A percentile compares a stretch with the other conserved stretches of the same genome.
phyloP scores from a whole-genome alignment of 2,888 invertebrate species.

The Athrips mouffetella region DNA sequence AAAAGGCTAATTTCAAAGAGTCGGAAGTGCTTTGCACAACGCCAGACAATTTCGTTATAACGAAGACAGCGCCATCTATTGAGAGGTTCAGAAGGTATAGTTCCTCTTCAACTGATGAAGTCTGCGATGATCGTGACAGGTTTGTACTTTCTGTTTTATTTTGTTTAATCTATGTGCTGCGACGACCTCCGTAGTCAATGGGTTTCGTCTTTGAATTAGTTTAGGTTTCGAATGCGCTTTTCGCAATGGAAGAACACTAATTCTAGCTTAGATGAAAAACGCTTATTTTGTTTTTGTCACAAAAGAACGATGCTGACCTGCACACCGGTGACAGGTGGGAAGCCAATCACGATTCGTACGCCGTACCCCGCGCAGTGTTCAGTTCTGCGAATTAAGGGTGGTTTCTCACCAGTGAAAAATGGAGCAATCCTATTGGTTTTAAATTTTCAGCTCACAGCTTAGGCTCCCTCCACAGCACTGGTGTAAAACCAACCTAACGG shows the following conservation, averaged over 20 bases:
- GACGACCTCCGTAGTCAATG: background rate
- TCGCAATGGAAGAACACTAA: background rate
- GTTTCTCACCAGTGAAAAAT: too few relatives aligned
- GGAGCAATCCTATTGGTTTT: too few relatives aligned
- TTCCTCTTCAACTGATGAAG: constrained; percentile 52
- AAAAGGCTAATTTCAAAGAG: constrained; percentile 18
- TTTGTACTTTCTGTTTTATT: constrained; percentile 10
- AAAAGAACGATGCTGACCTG: too few relatives aligned
- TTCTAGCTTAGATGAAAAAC: too few relatives aligned
- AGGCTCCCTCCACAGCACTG: too few relatives aligned
- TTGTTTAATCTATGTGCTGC: background rate
- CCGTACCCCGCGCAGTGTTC: too few relatives aligned
- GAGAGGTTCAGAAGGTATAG: constrained; percentile 50
- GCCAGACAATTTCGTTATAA: constrained; percentile 58
- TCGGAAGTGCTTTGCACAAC: constrained; percentile 51
- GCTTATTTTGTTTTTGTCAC: too few relatives aligned
- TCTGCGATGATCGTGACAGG: constrained; percentile 22
- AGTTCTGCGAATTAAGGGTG: too few relatives aligned
- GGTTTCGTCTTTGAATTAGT: background rate
- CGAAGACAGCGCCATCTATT: constrained; percentile 65
- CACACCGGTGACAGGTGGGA: too few relatives aligned
- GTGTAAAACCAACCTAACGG: too few relatives aligned
- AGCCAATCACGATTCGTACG: too few relatives aligned
- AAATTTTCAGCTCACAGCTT: too few relatives aligned
- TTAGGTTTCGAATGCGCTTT: background rate